Evolutionary conservation across 1,140 invertebrate genomes (phyloP).

Genomic region (Orussus abietinus): DNA sequence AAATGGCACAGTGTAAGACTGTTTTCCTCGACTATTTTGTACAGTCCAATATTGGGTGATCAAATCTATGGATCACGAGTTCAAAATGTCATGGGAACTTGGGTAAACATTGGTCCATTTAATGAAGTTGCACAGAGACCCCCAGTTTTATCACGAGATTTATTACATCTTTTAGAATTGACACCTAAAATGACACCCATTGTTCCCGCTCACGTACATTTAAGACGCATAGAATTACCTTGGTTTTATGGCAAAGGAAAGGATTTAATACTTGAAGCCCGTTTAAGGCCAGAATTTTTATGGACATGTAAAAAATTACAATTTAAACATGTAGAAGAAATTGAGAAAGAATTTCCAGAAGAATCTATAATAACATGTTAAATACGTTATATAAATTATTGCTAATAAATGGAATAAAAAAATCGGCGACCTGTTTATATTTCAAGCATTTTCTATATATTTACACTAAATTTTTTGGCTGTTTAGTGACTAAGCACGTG

Average conservation of each 20-base stretch:
- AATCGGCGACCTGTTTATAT: conserved; percentile 4
- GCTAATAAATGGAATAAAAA: not conserved
- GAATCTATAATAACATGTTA: not conserved
- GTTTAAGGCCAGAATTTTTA: conserved; percentile 37
- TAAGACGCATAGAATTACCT: conserved; percentile 29
- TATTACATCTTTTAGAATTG: conserved; percentile 25
- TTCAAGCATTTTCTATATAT: conserved; percentile 9
- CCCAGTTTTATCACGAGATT: conserved; percentile 26
- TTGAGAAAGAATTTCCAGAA: conserved; percentile 10
- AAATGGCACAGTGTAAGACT: conserved; percentile 43
- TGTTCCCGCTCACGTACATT: conserved; percentile 48
- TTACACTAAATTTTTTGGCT: conserved; percentile 2
- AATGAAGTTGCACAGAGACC: conserved; percentile 17
- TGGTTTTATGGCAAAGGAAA: conserved; percentile 18
- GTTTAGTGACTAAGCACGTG: conserved; percentile 65
- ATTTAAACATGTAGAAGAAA: conserved; percentile 19
- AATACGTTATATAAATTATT: conserved; percentile 12
- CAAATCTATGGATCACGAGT: conserved; percentile 42
- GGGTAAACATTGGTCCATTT: conserved; percentile 37
- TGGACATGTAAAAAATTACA: conserved; percentile 41
- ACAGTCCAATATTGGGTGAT: conserved; percentile 50
- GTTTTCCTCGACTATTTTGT: conserved; percentile 40
- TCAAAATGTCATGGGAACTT: conserved; percentile 37
- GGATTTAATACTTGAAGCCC: conserved; percentile 37
- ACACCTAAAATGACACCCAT: conserved; percentile 22